Evolutionary conservation across 1,140 invertebrate genomes (phyloP).

Genomic region (Solenopsis invicta): DNA sequence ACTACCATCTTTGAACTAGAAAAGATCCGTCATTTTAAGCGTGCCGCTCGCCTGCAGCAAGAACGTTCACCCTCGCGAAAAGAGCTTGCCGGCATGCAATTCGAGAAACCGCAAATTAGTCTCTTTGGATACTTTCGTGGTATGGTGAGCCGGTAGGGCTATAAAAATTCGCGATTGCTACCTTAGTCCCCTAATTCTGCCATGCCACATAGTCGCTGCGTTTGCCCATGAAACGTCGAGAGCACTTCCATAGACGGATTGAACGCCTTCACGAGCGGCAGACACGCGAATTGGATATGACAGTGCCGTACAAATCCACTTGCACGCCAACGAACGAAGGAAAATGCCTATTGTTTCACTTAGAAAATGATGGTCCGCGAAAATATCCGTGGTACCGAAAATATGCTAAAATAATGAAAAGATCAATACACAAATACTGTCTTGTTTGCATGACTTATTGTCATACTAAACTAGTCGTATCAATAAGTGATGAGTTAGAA

Average conservation of each 20-base stretch:
- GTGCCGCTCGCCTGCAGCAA: not conserved
- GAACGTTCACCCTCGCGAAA: slow-evolving; percentile 36
- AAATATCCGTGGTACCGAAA: not conserved
- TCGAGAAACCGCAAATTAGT: slow-evolving; percentile 74
- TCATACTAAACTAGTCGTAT: not conserved
- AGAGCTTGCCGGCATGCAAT: slow-evolving; percentile 73
- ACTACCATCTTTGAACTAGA: not conserved
- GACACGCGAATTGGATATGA: slow-evolving; percentile 65
- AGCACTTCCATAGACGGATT: slow-evolving; percentile 46
- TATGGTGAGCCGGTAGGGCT: slow-evolving; percentile 54
- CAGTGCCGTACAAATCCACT: slow-evolving; percentile 42
- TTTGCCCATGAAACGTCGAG: slow-evolving; percentile 46
- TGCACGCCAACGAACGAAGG: not conserved
- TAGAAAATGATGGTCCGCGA: slow-evolving; percentile 36
- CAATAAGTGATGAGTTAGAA: not conserved
- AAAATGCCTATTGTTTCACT: slow-evolving; percentile 45
- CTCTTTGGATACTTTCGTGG: slow-evolving; percentile 52
- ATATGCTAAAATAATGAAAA: slow-evolving; percentile 22
- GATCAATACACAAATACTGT: not conserved
- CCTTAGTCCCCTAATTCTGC: slow-evolving; percentile 62
- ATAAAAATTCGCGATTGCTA: slow-evolving; percentile 77
- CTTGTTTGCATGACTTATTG: not conserved
- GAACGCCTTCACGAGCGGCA: slow-evolving; percentile 59
- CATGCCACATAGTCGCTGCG: slow-evolving; percentile 23
- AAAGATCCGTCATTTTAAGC: slow-evolving; percentile 27